A percentile compares a stretch with the other conserved stretches of the same genome.
Conservation (phyloP, 2,113 vertebrate genomes). For the Callipepla squamata region DNA sequence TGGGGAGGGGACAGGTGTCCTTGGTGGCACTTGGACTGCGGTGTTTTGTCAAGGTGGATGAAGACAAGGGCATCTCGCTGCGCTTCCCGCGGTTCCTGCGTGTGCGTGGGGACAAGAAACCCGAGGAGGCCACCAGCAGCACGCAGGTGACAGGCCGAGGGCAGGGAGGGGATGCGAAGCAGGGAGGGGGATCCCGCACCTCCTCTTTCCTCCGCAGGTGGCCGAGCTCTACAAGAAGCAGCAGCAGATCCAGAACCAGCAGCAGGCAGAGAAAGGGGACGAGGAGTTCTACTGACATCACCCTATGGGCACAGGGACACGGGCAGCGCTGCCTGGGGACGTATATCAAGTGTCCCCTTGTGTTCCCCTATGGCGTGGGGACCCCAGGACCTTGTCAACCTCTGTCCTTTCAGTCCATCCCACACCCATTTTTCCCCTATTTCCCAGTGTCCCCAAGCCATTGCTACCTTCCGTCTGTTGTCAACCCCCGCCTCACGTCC, state of each 20-base stretch:
- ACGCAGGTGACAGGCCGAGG: conserved; percentile 76
- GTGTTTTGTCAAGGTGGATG: conserved; percentile 81
- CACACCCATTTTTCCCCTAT: not conserved
- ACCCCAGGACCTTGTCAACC: not conserved
- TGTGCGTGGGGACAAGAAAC: conserved; percentile 88
- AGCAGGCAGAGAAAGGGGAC: conserved; percentile 63
- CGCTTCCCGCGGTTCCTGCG: conserved; percentile 89
- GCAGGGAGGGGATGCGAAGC: not conserved
- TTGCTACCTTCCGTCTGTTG: too few species aligned
- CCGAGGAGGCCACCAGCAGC: conserved; percentile 86
- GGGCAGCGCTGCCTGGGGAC: not conserved
- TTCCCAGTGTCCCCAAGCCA: too few species aligned
- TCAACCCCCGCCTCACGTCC: too few species aligned
- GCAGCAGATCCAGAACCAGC: conserved; percentile 92
- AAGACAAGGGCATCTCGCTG: conserved; percentile 89
- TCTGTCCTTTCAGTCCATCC: not conserved
- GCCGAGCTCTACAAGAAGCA: conserved; percentile 88
- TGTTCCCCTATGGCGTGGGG: not conserved
- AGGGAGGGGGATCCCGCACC: not conserved
- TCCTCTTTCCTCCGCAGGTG: conserved; percentile 75
- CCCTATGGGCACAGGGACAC: not conserved
- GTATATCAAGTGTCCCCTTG: too few species aligned
- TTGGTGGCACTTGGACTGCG: too few species aligned
- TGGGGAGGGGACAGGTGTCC: not conserved
- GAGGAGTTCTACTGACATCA: conserved; percentile 80